Base-by-base conservation (phyloP, 2,888 invertebrate species). In the Plebejus argus region DNA sequence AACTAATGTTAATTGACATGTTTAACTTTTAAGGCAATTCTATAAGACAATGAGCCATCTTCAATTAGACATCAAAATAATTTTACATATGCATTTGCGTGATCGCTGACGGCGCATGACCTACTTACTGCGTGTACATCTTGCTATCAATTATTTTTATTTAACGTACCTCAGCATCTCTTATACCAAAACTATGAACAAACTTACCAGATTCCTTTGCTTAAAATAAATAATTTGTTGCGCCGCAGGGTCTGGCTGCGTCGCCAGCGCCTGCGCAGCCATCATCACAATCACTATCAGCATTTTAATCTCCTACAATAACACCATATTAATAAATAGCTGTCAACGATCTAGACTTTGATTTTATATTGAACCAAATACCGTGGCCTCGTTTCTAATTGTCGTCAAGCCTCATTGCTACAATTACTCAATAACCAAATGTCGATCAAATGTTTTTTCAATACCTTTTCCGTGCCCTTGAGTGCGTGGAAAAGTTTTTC, bases 141-240 rank as follows among this genome's bases (percentile, higher is more conserved):
- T 56, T 7, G 4, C 56, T n/a, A 56, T 20, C 0, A 23, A 15
- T 28, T 5, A 28, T 28, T 23, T 12, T 66, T 1, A 15, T 15
- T 61, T 66, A 66, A 3, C 3, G 15, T 28, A 66, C 15, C 28
- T 66, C 66, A 33, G 58, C 20, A 58, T n/a, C 20, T 28, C 33
- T 20, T 8, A 12, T 5, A 66, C 4, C 4, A 23, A 66, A 28
- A 28, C 10, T 66, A 20, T 23, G 35, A 39, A 56, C 3, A 18
- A 76, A 80, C 84, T 82, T 78, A 90, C 90, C 82, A 84, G 80
- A 18, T 86, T 87, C 78, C 84, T 87, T 71, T 87, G 82, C 70
- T 87, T 88, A 77, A 89, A 90, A 56, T 82, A 72, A n/a, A 89
- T 80, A 5, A 89, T 86, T 80, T 90, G 90, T 71, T 88, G 84